Evolutionary conservation across 2,888 invertebrate genomes (phyloP).

Genomic region (Campopleginae sp.): DNA sequence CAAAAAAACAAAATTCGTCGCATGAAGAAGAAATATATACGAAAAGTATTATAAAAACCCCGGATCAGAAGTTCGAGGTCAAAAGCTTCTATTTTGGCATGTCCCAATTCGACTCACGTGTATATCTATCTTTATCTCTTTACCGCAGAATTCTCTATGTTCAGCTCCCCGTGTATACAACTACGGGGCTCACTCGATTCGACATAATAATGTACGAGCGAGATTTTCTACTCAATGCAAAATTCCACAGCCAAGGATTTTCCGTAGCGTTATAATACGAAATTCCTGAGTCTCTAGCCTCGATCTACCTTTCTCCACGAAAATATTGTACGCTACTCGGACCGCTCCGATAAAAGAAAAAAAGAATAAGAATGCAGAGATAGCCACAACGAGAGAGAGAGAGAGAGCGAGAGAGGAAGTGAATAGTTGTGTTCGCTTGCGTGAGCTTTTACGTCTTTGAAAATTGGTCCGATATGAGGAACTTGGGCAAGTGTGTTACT

Average conservation of each 20-base stretch:
- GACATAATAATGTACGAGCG: slow-evolving; percentile 52
- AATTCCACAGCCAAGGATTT: slow-evolving; percentile 55
- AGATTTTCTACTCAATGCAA: slow-evolving; percentile 61
- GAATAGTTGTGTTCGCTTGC: slow-evolving; percentile 20
- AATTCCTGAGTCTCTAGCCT: slow-evolving; percentile 60
- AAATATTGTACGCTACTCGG: slow-evolving; percentile 45
- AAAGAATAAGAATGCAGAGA: not conserved
- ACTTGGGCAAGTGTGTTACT: not conserved
- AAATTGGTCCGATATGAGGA: not conserved
- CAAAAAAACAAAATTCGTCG: not conserved
- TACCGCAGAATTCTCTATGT: not conserved
- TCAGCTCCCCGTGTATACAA: not conserved
- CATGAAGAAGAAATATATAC: too few relatives aligned
- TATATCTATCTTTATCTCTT: slow-evolving; percentile 10
- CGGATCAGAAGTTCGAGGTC: not conserved
- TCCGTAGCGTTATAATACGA: slow-evolving; percentile 53
- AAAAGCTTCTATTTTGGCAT: slow-evolving; percentile 4
- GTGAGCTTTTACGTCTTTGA: slow-evolving; percentile 7
- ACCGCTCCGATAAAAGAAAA: slow-evolving; percentile 26
- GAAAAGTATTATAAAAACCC: not conserved
- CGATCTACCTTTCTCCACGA: slow-evolving; percentile 9
- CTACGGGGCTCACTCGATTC: slow-evolving; percentile 18
- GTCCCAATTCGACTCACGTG: not conserved
- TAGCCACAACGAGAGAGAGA: not conserved
- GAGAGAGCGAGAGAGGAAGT: slow-evolving; percentile 1